phyloP scores from a whole-genome alignment of 2,113 vertebrate species.

The Murina feae region DNA sequence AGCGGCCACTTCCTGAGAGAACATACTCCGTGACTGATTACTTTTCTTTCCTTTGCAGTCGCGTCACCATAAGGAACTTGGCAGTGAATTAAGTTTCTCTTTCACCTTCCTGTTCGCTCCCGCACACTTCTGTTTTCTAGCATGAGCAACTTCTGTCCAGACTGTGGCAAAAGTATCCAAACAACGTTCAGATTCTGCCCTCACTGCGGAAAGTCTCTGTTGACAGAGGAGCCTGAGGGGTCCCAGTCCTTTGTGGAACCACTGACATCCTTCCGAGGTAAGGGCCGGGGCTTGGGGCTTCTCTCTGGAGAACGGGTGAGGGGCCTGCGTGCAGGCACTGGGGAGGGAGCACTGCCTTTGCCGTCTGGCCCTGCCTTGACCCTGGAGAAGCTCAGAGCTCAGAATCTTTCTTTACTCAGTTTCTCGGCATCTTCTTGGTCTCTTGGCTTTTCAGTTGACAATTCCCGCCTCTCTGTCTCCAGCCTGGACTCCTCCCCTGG shows the following conservation, averaged over 20 bases:
- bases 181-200: conserved; percentile 88
- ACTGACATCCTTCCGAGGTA: conserved; percentile 35
- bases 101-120: background rate
- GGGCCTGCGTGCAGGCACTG: accelerated
- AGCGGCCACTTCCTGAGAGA: background rate
- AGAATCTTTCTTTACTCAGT: background rate
- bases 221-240: conserved; percentile 47
- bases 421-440: background rate
- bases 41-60: background rate
- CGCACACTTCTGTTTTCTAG: conserved; percentile 37
- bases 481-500: background rate
- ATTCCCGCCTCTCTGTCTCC: background rate
- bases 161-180: conserved; percentile 85
- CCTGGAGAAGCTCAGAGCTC: background rate
- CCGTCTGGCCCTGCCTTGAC: background rate
- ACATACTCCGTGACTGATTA: accelerated
- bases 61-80: accelerated
- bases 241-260: background rate
- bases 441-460: background rate
- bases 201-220: conserved; percentile 83
- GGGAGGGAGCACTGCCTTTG: background rate
- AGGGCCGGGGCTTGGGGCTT: background rate
- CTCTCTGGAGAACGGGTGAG: background rate
- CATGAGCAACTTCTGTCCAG: conserved; percentile 87
- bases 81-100: background rate